These are phyloP conservation scores for Atherinosoma microstoma DNA, from an alignment of 2,797 vertebrate genomes.

Conservation along the genomic window DNA sequence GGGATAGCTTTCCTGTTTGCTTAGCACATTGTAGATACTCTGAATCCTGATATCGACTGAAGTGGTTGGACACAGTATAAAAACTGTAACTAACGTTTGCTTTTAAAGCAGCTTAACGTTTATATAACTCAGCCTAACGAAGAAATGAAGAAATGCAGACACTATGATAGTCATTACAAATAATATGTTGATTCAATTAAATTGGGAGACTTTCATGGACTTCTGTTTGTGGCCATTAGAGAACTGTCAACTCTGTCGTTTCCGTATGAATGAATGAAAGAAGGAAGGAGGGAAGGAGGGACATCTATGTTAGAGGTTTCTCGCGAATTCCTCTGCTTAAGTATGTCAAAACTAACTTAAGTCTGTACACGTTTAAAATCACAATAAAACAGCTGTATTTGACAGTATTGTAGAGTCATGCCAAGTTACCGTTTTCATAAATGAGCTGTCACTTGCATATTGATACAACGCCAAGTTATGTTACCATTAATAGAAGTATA, in stretches of 20 bases:
- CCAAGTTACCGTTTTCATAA: not conserved
- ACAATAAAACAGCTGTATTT: not conserved
- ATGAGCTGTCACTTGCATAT: slow-evolving; percentile 53
- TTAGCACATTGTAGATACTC: not conserved
- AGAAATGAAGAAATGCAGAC: not conserved
- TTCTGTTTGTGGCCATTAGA: not conserved
- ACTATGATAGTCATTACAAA: not conserved
- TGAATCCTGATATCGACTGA: not conserved
- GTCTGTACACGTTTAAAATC: not conserved
- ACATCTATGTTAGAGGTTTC: not conserved
- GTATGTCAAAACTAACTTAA: rapidly evolving
- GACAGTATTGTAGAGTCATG: not conserved
- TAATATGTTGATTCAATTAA: not conserved
- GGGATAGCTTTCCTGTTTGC: not conserved
- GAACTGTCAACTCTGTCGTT: not conserved
- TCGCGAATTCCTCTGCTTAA: rapidly evolving
- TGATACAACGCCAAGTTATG: slow-evolving; percentile 39
- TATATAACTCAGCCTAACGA: not conserved
- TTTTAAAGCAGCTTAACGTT: not conserved
- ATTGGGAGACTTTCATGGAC: not conserved
- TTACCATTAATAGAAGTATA: slow-evolving; percentile 41
- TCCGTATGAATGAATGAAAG: slow-evolving; percentile 7
- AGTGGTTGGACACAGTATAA: not conserved
- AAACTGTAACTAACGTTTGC: not conserved
- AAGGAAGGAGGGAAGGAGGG: not conserved